Conservation (phyloP, 2,113 vertebrate genomes). For the Bujurquina vittata region DNA sequence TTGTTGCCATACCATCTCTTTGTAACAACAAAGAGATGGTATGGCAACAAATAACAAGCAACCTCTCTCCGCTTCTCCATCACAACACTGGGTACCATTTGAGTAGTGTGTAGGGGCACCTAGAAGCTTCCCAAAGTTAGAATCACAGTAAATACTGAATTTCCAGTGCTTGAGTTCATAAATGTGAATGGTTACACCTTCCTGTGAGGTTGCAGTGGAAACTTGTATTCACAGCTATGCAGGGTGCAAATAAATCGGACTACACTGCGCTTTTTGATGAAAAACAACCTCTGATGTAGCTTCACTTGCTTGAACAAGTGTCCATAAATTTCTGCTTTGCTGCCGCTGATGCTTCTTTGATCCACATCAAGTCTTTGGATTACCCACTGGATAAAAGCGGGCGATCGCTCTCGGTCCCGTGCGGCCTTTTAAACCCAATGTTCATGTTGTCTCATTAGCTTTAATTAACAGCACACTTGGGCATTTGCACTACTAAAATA, state of each 20-base stretch:
- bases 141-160: constrained; percentile 19
- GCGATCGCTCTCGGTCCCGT: background rate
- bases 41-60: too few relatives aligned
- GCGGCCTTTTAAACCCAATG: background rate
- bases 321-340: background rate
- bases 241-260: background rate
- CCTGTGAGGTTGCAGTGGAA: constrained; percentile 6
- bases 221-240: background rate
- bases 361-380: background rate
- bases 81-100: accelerated
- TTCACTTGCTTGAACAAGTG: background rate
- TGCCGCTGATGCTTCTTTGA: background rate
- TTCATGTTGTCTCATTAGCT: background rate
- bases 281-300: background rate
- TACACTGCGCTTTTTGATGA: background rate
- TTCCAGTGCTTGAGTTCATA: background rate
- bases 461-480: background rate
- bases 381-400: background rate
- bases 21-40: too few relatives aligned
- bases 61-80: background rate
- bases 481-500: background rate
- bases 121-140: background rate
- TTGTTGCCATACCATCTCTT: background rate
- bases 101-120: too few relatives aligned
- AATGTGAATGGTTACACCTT: background rate